Base-by-base conservation (phyloP, 2,113 vertebrate species). In the Etia nguti region DNA sequence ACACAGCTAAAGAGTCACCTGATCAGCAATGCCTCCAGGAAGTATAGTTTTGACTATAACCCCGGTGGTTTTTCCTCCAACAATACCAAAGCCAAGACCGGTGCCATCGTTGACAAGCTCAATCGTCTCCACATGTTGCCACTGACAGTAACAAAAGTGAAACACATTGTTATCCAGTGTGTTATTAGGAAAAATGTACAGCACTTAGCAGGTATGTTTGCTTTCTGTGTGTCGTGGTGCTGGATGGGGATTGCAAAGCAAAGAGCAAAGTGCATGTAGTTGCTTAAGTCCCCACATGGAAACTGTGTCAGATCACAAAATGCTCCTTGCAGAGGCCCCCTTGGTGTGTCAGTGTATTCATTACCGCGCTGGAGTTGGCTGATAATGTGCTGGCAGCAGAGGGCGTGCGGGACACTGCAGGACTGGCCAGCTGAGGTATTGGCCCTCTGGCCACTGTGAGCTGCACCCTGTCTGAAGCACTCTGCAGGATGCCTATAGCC, bases 21-120 rank as follows among this genome's bases (percentile, higher is more conserved):
- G 97, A 94, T 98, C 98, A 82, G 98, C 98, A 20, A 98, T 97
- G 22, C 98, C 98, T 93, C 98, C 98, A 7, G 98, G 97, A 5
- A 99, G 96, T 86, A 99, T 99, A 24, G 98, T 99, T 94, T 99
- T 99, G 65, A 99, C 98, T 38, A 99, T 97, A 24, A 99, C 98
- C 2, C 98, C 98, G 4, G 97, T 98, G 85, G 97, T 97, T 92
- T 97, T 99, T 92, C 98, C 98, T 92, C 98, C 98, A 6, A 99
- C 97, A 48, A 99, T 99, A 70, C 98, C 98, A 88, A 99, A 99
- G 70, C 98, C 98, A 24, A 99, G 95, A 68, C 98, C 98, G 1
- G 97, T 98, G 8, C 98, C 98, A 60, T 99, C 98, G 2, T 99
- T 99, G 81, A 98, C 97, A 94, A 99, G 86, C 79, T 99, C 98